These are phyloP conservation scores for Brachionus angularis DNA, from an alignment of 1,140 invertebrate genomes.

Conservation along the genomic window DNA sequence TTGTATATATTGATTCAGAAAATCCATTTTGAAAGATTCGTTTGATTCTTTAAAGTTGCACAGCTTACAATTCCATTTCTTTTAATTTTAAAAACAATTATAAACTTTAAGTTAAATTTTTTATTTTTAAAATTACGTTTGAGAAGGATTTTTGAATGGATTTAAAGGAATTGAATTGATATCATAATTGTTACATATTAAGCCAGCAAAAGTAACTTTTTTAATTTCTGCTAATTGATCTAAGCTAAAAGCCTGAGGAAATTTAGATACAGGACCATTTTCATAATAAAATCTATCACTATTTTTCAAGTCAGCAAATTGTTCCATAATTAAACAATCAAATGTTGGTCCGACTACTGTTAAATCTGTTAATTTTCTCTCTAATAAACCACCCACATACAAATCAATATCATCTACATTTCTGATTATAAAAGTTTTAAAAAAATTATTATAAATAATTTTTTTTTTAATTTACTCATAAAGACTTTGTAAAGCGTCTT, in stretches of 20 bases:
- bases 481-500: background rate
- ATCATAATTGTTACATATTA: slow-evolving; percentile 9
- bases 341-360: slow-evolving; percentile 53
- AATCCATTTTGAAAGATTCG: no score
- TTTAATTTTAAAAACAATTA: no score
- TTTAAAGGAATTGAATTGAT: background rate
- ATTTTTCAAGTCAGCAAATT: slow-evolving; percentile 20
- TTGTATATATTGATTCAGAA: no score
- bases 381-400: slow-evolving; percentile 13
- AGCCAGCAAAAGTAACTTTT: background rate
- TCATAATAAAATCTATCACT: slow-evolving; percentile 34
- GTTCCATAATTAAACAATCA: slow-evolving; percentile 34
- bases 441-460: background rate
- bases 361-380: background rate
- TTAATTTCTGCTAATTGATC: slow-evolving; percentile 25
- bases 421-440: background rate
- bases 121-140: no score
- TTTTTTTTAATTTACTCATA: background rate
- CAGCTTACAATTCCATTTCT: no score
- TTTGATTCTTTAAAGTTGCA: no score
- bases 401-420: slow-evolving; percentile 31
- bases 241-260: slow-evolving; percentile 10
- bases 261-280: slow-evolving; percentile 1
- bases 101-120: no score
- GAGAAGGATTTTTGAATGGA: background rate